Evolutionary conservation across 1,140 invertebrate genomes (phyloP), one percentile per base, ranked within the genome.

Genomic region (Steinernema khuongi): DNA sequence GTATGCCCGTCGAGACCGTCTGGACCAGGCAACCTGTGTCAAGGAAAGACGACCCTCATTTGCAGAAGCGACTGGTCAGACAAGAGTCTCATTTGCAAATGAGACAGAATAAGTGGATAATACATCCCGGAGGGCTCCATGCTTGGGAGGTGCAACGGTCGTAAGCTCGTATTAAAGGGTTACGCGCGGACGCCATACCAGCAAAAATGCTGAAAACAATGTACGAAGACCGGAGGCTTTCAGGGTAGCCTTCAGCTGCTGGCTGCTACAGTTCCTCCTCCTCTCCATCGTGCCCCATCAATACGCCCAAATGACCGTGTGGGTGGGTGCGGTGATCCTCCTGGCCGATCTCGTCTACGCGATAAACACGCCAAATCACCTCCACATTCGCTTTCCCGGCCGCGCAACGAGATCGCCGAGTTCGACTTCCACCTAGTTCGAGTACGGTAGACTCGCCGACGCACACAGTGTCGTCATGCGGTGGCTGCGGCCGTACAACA

Each of bases 241-340:
- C 50, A 60, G 50, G 50, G 50, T 60, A 2, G 50, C 50, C 4
- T 60, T 60, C 50, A 60, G 4, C 4, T 60, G 50, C 50, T 60
- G 50, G 50, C 50, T 60, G 26, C 50, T 60, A 4, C 50, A 60
- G 50, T 60, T 60, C 19, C 50, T 60, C 11, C 50, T 60, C 50
- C 50, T 60, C 50, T 60, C 14, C 50, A 60, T 60, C 50, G 50
- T 60, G 14, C 50, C 50, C 11, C 50, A 60, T 22, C 50, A 60
- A 60, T 60, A 60, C 22, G 50, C 50, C 7, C 50, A 60, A 26
- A 60, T 60, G 50, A 60, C 50, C 50, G 50, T 60, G 26, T n/a
- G 14, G 14, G 50, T 60, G 2, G 50, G 50, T 60, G 50, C 26
- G 50, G 50, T 60, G 4, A 60, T 22, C 7, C 7, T 60, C 14